Conservation (phyloP, 2,113 vertebrate species). For the Merops nubicus region DNA sequence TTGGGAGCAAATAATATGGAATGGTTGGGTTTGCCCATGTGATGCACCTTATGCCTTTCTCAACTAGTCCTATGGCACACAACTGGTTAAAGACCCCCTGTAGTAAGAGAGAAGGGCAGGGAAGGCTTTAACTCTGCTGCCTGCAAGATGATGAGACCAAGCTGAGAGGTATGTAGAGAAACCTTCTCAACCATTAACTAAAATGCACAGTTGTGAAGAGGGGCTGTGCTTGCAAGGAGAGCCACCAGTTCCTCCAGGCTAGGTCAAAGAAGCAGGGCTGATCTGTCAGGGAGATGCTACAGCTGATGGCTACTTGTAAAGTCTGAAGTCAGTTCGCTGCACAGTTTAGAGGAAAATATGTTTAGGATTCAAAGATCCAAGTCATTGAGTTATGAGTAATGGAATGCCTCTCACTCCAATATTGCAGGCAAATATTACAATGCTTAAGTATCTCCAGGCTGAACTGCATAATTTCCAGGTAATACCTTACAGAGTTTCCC, state of each 20-base stretch:
- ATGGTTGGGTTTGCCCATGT: neutral
- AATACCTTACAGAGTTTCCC: neutral
- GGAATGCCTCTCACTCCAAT: neutral
- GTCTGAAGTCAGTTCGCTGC: neutral
- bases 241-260: neutral
- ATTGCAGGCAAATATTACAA: neutral
- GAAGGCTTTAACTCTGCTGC: neutral
- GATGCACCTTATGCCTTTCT: neutral
- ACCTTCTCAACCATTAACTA: neutral
- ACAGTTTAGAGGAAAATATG: neutral
- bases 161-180: neutral
- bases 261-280: neutral
- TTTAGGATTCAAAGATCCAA: neutral
- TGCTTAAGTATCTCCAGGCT: neutral
- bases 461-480: neutral
- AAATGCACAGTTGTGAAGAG: neutral
- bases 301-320: neutral
- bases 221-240: neutral
- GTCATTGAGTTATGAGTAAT: neutral
- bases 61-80: neutral
- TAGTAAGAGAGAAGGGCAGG: neutral
- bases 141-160: neutral
- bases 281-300: neutral
- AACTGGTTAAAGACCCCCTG: neutral
- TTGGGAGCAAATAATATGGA: neutral